Conservation (phyloP, 2,113 vertebrate species). For the Halichoeres trimaculatus region DNA sequence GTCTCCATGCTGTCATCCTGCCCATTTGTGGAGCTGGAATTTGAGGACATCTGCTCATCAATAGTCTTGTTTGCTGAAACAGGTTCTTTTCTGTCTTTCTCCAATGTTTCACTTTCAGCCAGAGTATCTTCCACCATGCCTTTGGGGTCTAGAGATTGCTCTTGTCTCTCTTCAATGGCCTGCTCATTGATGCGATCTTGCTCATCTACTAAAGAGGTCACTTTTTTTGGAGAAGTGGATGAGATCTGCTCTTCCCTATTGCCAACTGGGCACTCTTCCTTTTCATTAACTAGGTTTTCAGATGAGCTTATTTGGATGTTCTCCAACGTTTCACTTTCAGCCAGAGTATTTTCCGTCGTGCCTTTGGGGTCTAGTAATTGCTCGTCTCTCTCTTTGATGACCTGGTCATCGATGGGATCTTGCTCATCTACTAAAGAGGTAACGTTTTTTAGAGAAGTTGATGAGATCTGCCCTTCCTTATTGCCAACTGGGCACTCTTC, state of each 20-base stretch:
- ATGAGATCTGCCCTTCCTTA: constrained; percentile 3
- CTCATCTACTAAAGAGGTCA: constrained; percentile 1
- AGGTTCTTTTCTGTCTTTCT: background rate
- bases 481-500: background rate
- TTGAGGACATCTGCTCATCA: constrained; percentile 6
- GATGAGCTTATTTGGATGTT: background rate
- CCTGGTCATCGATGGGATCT: background rate
- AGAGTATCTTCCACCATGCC: background rate
- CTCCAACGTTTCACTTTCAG: background rate
- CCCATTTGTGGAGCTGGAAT: background rate
- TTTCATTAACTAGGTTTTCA: constrained; percentile 31
- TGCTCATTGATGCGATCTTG: constrained; percentile 5
- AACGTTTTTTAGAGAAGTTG: background rate
- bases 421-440: constrained; percentile 13
- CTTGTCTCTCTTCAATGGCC: background rate
- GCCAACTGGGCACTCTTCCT: background rate
- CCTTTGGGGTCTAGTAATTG: constrained; percentile 7
- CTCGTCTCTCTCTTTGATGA: background rate
- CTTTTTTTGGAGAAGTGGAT: background rate
- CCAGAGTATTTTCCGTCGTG: background rate
- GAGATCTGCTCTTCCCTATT: constrained; percentile 3
- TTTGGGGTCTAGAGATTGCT: constrained; percentile 2
- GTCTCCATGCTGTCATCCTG: constrained; percentile 26
- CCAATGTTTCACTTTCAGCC: background rate
- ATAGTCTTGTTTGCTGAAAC: constrained; percentile 5